These are phyloP conservation scores for Morpho deidamia DNA, from an alignment of 2,888 invertebrate genomes.

Conservation along the genomic window DNA sequence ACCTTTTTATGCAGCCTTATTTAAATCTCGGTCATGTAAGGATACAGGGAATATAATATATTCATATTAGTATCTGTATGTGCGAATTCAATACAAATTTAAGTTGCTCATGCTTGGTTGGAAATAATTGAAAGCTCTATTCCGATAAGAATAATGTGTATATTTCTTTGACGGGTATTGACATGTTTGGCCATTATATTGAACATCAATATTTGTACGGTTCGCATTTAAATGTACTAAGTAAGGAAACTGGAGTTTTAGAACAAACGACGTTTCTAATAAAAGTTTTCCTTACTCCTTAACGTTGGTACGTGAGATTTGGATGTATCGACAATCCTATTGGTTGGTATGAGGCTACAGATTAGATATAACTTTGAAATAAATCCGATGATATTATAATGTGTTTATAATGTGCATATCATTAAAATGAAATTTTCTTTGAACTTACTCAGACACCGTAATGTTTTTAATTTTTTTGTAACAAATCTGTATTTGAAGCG, in stretches of 20 bases:
- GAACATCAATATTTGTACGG: conserved; percentile 16
- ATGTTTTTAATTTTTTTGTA: no score
- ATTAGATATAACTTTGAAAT: no score
- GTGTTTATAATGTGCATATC: no score
- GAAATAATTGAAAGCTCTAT: conserved; percentile 8
- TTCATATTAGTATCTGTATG: conserved; percentile 2
- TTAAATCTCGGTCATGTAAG: conserved; percentile 16
- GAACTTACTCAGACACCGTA: no score
- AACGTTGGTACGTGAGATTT: no score
- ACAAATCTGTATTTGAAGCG: no score
- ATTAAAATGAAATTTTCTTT: no score
- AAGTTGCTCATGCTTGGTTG: background rate
- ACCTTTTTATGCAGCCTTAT: conserved; percentile 1
- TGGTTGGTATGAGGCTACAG: no score
- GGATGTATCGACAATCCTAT: no score
- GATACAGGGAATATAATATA: conserved; percentile 10
- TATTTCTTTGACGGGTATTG: conserved; percentile 9
- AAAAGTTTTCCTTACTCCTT: background rate
- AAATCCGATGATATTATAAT: no score
- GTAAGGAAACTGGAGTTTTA: no score
- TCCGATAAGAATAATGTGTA: conserved; percentile 2
- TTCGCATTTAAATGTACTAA: conserved; percentile 4
- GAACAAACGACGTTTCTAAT: no score
- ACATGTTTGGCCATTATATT: conserved; percentile 15
- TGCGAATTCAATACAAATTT: conserved; percentile 1